Base-by-base conservation (phyloP, 2,888 invertebrate species). In the Paralinhomoeus sp. region DNA sequence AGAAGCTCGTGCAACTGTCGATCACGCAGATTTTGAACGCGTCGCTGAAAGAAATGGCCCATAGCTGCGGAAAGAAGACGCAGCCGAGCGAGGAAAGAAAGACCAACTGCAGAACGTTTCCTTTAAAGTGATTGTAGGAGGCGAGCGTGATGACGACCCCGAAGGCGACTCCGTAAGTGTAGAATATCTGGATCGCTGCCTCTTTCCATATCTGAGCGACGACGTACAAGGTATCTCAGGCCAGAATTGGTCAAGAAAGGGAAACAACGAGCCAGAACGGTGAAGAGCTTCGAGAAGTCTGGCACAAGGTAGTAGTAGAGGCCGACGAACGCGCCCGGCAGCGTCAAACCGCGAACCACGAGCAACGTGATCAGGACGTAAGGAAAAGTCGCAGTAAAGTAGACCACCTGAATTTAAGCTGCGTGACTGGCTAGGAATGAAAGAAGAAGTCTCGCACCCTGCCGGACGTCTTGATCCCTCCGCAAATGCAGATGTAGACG, bases 401-500 rank as follows among this genome's bases (percentile, higher is more conserved):
- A 50, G 37, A 55, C 54, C 1, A 55, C 54, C 24, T 39, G 12
- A 27, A 27, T 12, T 5, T 5, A 27, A 27, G 12, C n/a, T n/a
- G n/a, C n/a, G n/a, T n/a, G n/a, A n/a, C n/a, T n/a, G n/a, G n/a
- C n/a, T n/a, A n/a, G n/a, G n/a, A n/a, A n/a, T n/a, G n/a, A n/a
- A n/a, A 36, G 9, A 18, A 12, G 17, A 5, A 36, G 36, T 18
- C 9, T 3, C 20, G 5, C 7, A 65, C 65, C 59, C 65, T 66
- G 46, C 67, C 67, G 41, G 84, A 84, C n/a, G 84, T 82, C 63
- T 81, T 80, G 47, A 87, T 81, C 50, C 85, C 85, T 67, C 87
- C 89, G 82, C 85, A 89, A 42, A 89, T 76, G 52, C 85, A 83
- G 66, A 89, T 83, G 67, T 89, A 91, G 44, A 89, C 83, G 56